Conservation (phyloP, 2,113 vertebrate species). For the Leucopternis melanops region DNA sequence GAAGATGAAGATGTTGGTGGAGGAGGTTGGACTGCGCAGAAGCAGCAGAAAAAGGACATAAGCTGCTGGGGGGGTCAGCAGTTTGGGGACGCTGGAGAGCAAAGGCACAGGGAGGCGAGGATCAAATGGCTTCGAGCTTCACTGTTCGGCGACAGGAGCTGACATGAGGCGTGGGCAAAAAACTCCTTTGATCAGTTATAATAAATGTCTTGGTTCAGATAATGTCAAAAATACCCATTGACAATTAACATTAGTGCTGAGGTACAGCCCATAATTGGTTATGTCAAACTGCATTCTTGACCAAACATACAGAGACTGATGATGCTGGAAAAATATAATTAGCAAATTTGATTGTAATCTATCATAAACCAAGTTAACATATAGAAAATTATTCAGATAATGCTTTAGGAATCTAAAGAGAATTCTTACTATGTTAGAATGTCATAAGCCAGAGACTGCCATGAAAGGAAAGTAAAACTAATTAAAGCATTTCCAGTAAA, state of each 20-base stretch:
- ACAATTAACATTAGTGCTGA: not conserved
- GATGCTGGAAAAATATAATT: not conserved
- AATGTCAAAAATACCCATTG: not conserved
- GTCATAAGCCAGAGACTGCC: not conserved
- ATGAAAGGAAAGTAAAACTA: not conserved
- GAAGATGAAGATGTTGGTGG: not conserved
- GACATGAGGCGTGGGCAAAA: fast-evolving
- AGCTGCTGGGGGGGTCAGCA: not conserved
- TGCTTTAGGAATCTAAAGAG: not conserved
- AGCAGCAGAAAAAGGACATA: not conserved
- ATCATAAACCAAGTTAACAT: not conserved
- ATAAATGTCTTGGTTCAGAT: not conserved
- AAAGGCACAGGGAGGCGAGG: not conserved
- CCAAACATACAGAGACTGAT: not conserved
- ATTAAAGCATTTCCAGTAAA: not conserved
- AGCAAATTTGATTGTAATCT: conserved; percentile 6
- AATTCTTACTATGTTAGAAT: not conserved
- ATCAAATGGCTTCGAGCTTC: not conserved
- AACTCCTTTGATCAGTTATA: not conserved
- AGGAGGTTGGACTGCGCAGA: not conserved
- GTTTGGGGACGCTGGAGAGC: not conserved
- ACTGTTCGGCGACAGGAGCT: not conserved
- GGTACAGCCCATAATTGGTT: not conserved
- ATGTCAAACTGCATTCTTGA: not conserved
- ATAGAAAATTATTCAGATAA: not conserved